phyloP scores from a whole-genome alignment of 1,140 invertebrate species.

The Drosophila subpulchrella region DNA sequence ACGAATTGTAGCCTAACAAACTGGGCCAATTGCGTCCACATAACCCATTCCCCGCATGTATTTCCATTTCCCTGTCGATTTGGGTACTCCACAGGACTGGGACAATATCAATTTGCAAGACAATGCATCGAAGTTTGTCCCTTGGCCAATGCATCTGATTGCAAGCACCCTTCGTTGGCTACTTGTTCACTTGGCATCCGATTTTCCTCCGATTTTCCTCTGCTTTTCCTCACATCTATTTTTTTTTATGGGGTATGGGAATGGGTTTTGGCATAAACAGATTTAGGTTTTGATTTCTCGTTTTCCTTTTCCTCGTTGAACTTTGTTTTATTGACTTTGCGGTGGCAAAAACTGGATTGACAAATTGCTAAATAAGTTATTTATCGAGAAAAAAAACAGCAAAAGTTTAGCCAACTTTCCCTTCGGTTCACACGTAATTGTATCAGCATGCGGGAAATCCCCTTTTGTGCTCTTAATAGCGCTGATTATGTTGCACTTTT shows the following conservation, averaged over 20 bases:
- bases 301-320: constrained; percentile 44
- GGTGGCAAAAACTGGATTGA: constrained; percentile 61
- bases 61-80: constrained; percentile 7
- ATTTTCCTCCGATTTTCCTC: constrained; percentile 24
- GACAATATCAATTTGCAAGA: constrained; percentile 77
- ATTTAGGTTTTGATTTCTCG: constrained; percentile 43
- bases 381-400: constrained; percentile 14
- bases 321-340: constrained; percentile 67
- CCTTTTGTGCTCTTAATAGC: constrained; percentile 56
- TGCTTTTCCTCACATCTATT: constrained; percentile 3
- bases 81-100: constrained; percentile 1
- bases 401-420: constrained; percentile 18
- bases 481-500: constrained; percentile 61
- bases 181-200: constrained; percentile 50
- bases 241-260: not conserved
- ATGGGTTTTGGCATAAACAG: constrained; percentile 55
- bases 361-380: constrained; percentile 66
- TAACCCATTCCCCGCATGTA: constrained; percentile 4
- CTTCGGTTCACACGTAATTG: constrained; percentile 34
- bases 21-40: constrained; percentile 16
- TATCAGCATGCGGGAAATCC: constrained; percentile 30
- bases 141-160: constrained; percentile 71
- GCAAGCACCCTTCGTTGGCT: constrained; percentile 68
- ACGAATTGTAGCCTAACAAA: constrained; percentile 55
- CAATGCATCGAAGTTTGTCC: constrained; percentile 55